Percentiles rank a stretch among this genome's conserved stretches.
phyloP scores from a whole-genome alignment of 2,797 vertebrate species.

The Salmo trutta region DNA sequence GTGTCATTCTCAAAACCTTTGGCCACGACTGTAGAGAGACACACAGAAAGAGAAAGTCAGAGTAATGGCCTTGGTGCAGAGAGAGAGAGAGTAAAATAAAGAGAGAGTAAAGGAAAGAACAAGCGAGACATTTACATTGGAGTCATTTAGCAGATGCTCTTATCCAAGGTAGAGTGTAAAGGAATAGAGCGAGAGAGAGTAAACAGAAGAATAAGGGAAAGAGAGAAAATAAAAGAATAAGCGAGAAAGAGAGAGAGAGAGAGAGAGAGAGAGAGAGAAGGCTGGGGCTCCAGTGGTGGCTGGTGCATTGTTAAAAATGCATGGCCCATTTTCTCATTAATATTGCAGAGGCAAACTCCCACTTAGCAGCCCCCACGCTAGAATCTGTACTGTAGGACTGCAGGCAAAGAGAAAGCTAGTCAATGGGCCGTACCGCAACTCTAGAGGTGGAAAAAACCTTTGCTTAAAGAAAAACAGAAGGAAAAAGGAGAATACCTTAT shows the following conservation, averaged over 20 bases:
- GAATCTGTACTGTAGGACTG: slow-evolving; percentile 27
- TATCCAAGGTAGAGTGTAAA: background rate
- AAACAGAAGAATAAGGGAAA: background rate
- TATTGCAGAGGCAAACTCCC: slow-evolving; percentile 67
- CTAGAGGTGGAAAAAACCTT: background rate
- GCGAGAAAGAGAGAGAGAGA: background rate
- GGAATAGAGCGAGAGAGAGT: background rate
- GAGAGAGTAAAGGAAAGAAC: background rate
- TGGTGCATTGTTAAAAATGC: slow-evolving; percentile 64
- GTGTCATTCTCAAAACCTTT: too few relatives aligned
- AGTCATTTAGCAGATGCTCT: background rate
- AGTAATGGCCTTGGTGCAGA: too few relatives aligned
- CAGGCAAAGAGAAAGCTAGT: slow-evolving; percentile 4
- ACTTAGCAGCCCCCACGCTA: slow-evolving; percentile 39
- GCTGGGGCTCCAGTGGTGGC: slow-evolving; percentile 32
- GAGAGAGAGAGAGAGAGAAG: background rate
- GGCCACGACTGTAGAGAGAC: background rate
- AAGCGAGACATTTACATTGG: background rate
- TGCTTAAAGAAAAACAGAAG: background rate
- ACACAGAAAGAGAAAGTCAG: background rate
- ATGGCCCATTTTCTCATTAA: slow-evolving; percentile 70
- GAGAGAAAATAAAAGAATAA: background rate
- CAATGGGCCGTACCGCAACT: background rate
- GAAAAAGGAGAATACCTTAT: slow-evolving; percentile 6
- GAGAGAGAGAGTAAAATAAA: background rate